Evolutionary conservation across 1,140 invertebrate species (phyloP), one percentile per base, ranked within the genome.

Genomic region (Euura saliciscinereae): DNA sequence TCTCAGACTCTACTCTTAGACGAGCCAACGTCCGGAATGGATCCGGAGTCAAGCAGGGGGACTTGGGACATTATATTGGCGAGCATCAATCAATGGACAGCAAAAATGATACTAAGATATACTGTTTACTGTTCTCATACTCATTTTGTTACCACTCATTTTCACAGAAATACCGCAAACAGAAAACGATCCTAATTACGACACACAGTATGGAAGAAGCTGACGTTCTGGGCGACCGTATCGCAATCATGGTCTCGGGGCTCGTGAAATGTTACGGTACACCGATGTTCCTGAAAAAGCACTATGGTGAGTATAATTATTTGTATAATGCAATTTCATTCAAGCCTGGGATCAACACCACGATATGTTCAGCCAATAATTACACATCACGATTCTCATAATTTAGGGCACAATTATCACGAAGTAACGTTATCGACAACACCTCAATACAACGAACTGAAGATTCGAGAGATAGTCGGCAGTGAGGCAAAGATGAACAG

Each of bases 131-230:
- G 28, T 51, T 42, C 68, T 66, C 28, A 28, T 28, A 28, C 28
- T 28, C 28, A 28, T 28, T 59, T 68, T 67, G 68, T 72, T 65
- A 74, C 8, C 42, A 84, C 28, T 28, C 28, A 1, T 28, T 83
- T 28, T 0, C 28, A 28, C 11, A 76, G 84, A 83, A 85, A 77
- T 79, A 90, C 75, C 86, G 90, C 74, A 91, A 88, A 68, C 86
- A 90, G 42, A 89, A 94, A 59, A 98, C 97, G 2, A 95, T 99
- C 79, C 85, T 99, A 4, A 90, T 99, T 2, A 98, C 96, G 2
- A 99, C 98, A 1, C 98, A 99, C 86, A 98, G 96, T 85, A 98
- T 99, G 97, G 98, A 99, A 87, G 98, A 99, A 88, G 98, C 98
- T 6, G 98, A 99, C 87, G 90, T 95, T 13, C 88, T 99, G 1